Evolutionary conservation across 2,797 vertebrate genomes (phyloP), one percentile per base, ranked within the genome.

Genomic region (Ctenosaura bakeri): DNA sequence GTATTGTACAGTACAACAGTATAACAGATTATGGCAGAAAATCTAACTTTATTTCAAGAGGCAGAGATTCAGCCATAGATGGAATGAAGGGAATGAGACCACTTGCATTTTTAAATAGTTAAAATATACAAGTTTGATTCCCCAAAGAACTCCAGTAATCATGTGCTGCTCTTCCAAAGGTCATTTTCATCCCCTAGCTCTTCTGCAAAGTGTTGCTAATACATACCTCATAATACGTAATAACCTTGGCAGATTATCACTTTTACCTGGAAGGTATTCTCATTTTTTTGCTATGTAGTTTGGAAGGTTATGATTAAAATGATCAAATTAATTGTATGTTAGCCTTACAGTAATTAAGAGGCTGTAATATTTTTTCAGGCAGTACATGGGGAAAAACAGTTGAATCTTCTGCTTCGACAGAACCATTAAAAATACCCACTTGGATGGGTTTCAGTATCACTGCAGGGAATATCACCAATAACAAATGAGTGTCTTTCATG

Each of bases 291-390:
- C 90, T 89, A 88, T 90, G 79, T 83, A 52, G 89, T 93, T 91
- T 84, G 66, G 90, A 91, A 42, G 74, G 42, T 5, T 91, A 89
- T 88, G 95, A 93, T 90, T 95, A 94, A 95, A 94, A 95, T 90
- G 92, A 94, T 92, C 85, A 89, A 93, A 96, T 94, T 95, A 94
- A 96, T 96, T 95, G 92, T 83, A 87, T 64, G 76, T 93, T 91
- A 95, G 93, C 92, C 92, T 95, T 85, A 73, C 0, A 14, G 88
- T 91, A 95, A 94, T 93, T 93, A 94, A 93, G 91, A 94, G 79
- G 71, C 83, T 83, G 74, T 96, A 91, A 83, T 83, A 71, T 91
- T 96, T 92, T 77, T 96, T 92, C 84, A 84, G n/a, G 69, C 0
- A 54, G 54, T 89, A 78, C 86, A 78, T 56, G 87, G 26, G 54